Conservation (phyloP, 2,888 invertebrate genomes). For the Craniophora ligustri region DNA sequence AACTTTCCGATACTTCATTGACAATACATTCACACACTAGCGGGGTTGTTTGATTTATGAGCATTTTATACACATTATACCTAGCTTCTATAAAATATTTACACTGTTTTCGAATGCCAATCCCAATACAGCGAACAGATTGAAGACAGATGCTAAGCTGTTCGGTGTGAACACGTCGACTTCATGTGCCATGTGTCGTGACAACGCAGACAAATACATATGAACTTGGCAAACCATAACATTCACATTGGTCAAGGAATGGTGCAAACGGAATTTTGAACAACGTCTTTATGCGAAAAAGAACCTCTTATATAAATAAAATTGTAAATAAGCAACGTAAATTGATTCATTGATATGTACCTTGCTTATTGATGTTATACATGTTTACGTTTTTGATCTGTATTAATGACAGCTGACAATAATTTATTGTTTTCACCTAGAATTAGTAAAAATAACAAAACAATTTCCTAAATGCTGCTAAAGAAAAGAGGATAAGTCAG, state of each 20-base stretch:
- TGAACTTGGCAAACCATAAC: conserved; percentile 69
- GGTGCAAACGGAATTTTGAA: conserved; percentile 80
- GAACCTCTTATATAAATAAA: conserved; percentile 75
- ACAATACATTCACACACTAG: conserved; percentile 50
- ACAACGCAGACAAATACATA: conserved; percentile 39
- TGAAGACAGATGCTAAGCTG: conserved; percentile 36
- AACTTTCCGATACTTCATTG: conserved; percentile 38
- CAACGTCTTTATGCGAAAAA: conserved; percentile 83
- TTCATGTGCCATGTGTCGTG: conserved; percentile 70
- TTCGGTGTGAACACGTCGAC: conserved; percentile 43
- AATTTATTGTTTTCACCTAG: conserved; percentile 65
- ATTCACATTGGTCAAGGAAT: conserved; percentile 52
- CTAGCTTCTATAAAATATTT: conserved; percentile 65
- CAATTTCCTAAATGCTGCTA: conserved; percentile 85
- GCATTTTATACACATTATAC: conserved; percentile 64
- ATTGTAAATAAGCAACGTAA: conserved; percentile 65
- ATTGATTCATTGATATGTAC: conserved; percentile 82
- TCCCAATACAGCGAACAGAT: conserved; percentile 52
- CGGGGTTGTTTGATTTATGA: conserved; percentile 52
- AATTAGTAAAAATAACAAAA: conserved; percentile 76
- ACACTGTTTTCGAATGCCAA: conserved; percentile 58
- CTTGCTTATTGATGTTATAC: conserved; percentile 69
- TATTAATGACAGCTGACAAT: conserved; percentile 63
- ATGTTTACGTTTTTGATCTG: conserved; percentile 59
- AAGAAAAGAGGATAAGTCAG: conserved; percentile 83